Conservation (phyloP, 64 coral and sea anemone genomes). For the Montipora sp. region DNA sequence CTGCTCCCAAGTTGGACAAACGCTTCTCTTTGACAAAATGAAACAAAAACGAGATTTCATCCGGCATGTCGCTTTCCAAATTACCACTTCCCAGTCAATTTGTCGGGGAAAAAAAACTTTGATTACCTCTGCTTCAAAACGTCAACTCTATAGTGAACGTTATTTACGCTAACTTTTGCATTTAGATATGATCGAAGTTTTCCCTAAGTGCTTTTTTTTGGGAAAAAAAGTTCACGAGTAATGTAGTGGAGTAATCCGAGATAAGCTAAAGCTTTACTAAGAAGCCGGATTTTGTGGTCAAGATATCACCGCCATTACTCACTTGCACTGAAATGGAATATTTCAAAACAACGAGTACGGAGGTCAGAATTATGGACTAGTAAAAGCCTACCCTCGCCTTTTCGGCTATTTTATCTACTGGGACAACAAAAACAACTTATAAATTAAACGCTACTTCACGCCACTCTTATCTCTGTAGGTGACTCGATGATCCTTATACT, state of each 20-base stretch:
- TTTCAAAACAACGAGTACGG: not conserved
- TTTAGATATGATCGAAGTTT: constrained; percentile 6
- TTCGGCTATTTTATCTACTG: not conserved
- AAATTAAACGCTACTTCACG: not conserved
- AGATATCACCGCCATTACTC: not conserved
- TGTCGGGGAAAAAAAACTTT: not conserved
- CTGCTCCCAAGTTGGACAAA: not conserved
- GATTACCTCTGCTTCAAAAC: constrained; percentile 6
- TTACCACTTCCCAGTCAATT: constrained; percentile 8
- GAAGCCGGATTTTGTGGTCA: not conserved
- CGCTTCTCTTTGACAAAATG: not conserved
- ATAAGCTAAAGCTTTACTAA: not conserved
- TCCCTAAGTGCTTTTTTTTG: not conserved
- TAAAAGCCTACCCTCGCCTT: not conserved
- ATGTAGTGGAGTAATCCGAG: not conserved
- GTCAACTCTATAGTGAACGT: not conserved
- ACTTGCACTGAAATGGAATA: not conserved
- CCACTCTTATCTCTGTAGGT: not conserved
- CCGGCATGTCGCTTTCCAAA: not conserved
- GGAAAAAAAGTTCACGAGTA: not conserved
- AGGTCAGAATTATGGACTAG: not conserved
- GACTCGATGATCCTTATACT: not conserved
- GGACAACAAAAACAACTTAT: not conserved
- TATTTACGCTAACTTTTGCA: not conserved
- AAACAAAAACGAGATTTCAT: not conserved